These are phyloP conservation scores for Rhingia campestris DNA, from an alignment of 2,888 invertebrate species.

Conservation along the genomic window DNA sequence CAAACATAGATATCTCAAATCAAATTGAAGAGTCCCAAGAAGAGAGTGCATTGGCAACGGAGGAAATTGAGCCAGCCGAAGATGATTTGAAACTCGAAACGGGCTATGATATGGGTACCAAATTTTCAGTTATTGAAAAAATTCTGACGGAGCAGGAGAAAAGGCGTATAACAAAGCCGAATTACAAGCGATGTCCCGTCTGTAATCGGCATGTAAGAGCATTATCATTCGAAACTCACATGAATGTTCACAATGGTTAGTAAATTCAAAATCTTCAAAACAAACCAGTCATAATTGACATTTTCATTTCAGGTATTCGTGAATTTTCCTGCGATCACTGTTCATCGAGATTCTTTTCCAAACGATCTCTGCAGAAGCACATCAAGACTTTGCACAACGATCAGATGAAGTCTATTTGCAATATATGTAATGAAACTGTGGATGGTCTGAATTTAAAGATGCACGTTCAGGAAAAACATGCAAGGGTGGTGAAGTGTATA, in stretches of 20 bases:
- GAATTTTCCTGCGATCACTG: slow-evolving; percentile 62
- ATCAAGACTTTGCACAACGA: slow-evolving; percentile 38
- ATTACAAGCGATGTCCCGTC: slow-evolving; percentile 45
- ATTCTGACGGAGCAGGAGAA: slow-evolving; percentile 55
- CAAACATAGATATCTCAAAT: not conserved
- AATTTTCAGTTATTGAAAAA: slow-evolving; percentile 51
- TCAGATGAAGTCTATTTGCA: slow-evolving; percentile 45
- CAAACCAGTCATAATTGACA: not conserved
- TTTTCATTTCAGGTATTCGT: slow-evolving; percentile 30
- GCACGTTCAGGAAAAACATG: slow-evolving; percentile 63
- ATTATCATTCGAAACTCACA: slow-evolving; percentile 47
- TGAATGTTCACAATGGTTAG: slow-evolving; percentile 64
- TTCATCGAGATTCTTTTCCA: slow-evolving; percentile 51
- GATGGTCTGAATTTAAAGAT: slow-evolving; percentile 40
- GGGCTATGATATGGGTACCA: slow-evolving; percentile 6
- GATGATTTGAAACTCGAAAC: slow-evolving; percentile 20
- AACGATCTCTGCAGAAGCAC: slow-evolving; percentile 56
- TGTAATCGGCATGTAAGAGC: slow-evolving; percentile 45
- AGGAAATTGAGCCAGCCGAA: slow-evolving; percentile 21
- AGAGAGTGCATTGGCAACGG: slow-evolving; percentile 9
- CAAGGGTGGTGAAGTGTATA: slow-evolving; percentile 55
- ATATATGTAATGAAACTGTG: slow-evolving; percentile 59
- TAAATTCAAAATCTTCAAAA: not conserved
- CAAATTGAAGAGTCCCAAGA: slow-evolving; percentile 34
- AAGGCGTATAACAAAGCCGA: slow-evolving; percentile 28